Base-by-base conservation (phyloP, 2,888 invertebrate species). In the Protophormia terraenovae region DNA sequence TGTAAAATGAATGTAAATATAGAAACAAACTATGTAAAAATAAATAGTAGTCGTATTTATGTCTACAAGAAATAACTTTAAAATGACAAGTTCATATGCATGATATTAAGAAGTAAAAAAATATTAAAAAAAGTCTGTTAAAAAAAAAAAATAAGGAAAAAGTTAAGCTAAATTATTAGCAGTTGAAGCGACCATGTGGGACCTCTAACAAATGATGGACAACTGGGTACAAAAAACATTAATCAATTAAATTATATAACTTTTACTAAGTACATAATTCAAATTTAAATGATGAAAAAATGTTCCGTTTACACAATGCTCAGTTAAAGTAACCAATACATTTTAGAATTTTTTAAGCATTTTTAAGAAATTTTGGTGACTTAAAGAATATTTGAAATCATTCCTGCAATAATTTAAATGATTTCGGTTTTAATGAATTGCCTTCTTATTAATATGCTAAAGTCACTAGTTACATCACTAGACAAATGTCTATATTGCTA, bases 81-180 rank as follows among this genome's bases (percentile, higher is more conserved):
- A 71, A 79, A 75, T 75, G 66, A 85, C 85, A 85, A 85, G 82
- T 83, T 79, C 85, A 85, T 71, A 82, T 55, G 78, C 60, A 27
- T 41, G 64, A 69, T 55, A 45, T 22, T 64, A 55, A 41, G 10
- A 66, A 58, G 24, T n/a, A n/a, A n/a, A n/a, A 55, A 29, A 60
- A 14, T n/a, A 7, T 3, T 24, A 12, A 64, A 58, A 12, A 76
- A 29, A 16, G 22, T 8, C 12, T 60, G 16, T 4, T 7, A n/a
- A 16, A 6, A 35, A 19, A 12, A 4, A 50, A 35, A 47, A 27
- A 10, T 32, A 24, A n/a, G n/a, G n/a, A n/a, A n/a, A n/a, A n/a
- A 45, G 50, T 60, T 14, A 50, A 69, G 16, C 0, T 14, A 32
- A 58, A 60, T 27, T 19, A 16, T 73, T 27, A 41, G 14, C 35